Base-by-base conservation (phyloP, 1,140 invertebrate species). In the Pseudomyrmex cubaensis region DNA sequence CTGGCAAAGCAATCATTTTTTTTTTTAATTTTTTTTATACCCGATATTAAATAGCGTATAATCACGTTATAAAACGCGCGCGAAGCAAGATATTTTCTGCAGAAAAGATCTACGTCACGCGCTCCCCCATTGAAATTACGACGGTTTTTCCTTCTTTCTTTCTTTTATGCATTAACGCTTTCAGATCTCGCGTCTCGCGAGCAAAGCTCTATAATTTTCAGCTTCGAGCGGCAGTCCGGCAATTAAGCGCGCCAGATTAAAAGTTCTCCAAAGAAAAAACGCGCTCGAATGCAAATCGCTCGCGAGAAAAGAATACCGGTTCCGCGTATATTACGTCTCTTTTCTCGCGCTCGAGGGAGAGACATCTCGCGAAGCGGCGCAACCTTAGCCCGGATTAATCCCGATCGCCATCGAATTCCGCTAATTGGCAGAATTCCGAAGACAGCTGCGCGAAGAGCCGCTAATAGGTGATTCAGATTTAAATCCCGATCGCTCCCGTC, bases 391-490 rank as follows among this genome's bases (percentile, higher is more conserved):
- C 44, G 59, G 54, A 48, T 80, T 70, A 80, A 35, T 46, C 44
- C 9, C 54, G 66, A 70, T 70, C 66, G 64, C 48, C 44, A 50
- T 70, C 54, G 54, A 70, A 78, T 48, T 46, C 63, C 50, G 5
- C 66, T 77, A 77, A 77, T 77, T 77, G 63, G 35, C 50, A 56
- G 25, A 54, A 75, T 63, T 67, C 48, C 48, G 25, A 20, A 22
- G 13, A 20, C 44, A 22, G 35, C 22, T 52, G 10, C 44, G 72
- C 72, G 63, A 69, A 52, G 12, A 48, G 44, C 12, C 54, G 46
- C 54, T 80, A 59, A 80, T 72, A 57, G 59, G 66, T 57, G 54
- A 80, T 80, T 80, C 52, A 80, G n/a, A 80, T 80, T 80, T 80
- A 70, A 80, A 80, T 80, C 76, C 48, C 15, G 52, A 52, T 70